These are phyloP conservation scores for Dinothrombium tinctorium DNA, from an alignment of 1,140 invertebrate species.

Conservation along the genomic window DNA sequence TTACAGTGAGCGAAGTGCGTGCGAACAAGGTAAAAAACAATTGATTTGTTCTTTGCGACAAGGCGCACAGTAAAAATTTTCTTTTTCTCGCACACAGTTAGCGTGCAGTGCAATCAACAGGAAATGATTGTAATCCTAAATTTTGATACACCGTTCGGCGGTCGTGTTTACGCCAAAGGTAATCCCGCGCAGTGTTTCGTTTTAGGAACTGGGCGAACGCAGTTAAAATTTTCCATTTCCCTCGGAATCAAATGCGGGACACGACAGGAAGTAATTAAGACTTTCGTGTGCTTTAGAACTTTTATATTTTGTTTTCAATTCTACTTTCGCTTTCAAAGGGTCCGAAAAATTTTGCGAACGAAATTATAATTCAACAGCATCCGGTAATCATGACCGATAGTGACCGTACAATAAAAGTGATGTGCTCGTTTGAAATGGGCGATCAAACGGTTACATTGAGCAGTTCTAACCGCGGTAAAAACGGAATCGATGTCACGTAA, in stretches of 20 bases:
- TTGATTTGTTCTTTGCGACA: too few species aligned
- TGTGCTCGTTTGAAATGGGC: slow-evolving; percentile 26
- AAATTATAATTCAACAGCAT: slow-evolving; percentile 29
- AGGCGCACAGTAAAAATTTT: too few species aligned
- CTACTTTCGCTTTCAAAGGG: slow-evolving; percentile 15
- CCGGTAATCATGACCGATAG: slow-evolving; percentile 29
- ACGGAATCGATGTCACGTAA: slow-evolving; percentile 25
- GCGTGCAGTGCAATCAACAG: slow-evolving; percentile 27
- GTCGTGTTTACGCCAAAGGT: slow-evolving; percentile 28
- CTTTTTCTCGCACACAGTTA: slow-evolving; percentile 20
- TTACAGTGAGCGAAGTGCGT: slow-evolving; percentile 25
- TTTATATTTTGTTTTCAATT: background rate
- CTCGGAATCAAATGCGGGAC: slow-evolving; percentile 27
- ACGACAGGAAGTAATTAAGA: slow-evolving; percentile 21
- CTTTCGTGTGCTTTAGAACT: background rate
- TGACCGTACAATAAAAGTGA: slow-evolving; percentile 27
- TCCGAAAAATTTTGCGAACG: slow-evolving; percentile 25
- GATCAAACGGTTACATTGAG: slow-evolving; percentile 25
- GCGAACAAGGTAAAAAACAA: slow-evolving; percentile 24
- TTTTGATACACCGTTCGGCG: slow-evolving; percentile 26
- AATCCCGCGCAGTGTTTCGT: slow-evolving; percentile 28
- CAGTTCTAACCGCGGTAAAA: slow-evolving; percentile 14
- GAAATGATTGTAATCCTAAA: slow-evolving; percentile 28
- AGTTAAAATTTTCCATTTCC: slow-evolving; percentile 25
- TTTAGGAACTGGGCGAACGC: slow-evolving; percentile 24